A percentile compares a stretch with the other conserved stretches of the same genome.
These are phyloP conservation scores for Oedothorax gibbosus DNA, from an alignment of 1,140 invertebrate species.

Conservation along the genomic window DNA sequence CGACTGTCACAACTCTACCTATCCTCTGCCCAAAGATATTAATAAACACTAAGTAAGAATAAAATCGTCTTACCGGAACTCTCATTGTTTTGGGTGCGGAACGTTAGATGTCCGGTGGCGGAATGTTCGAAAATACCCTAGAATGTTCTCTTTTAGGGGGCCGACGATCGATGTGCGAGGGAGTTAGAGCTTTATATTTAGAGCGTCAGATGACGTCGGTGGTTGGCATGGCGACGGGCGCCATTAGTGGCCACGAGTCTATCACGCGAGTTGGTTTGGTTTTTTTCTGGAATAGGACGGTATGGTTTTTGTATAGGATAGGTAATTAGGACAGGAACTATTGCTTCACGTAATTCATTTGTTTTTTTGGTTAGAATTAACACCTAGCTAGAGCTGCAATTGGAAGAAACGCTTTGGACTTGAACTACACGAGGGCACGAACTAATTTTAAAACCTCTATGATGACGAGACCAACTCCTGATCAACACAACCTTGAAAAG, in stretches of 20 bases:
- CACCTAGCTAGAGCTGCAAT: too few species aligned
- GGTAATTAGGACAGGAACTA: not conserved
- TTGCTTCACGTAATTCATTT: not conserved
- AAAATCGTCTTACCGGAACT: conserved; percentile 24
- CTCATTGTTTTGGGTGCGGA: conserved; percentile 39
- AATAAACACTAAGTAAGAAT: not conserved
- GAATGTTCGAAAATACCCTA: conserved; percentile 49
- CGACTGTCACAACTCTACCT: too few species aligned
- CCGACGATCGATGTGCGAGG: conserved; percentile 42
- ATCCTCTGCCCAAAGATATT: too few species aligned
- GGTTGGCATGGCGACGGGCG: conserved; percentile 33
- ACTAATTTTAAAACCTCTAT: too few species aligned
- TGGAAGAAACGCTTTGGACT: too few species aligned
- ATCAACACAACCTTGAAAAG: too few species aligned
- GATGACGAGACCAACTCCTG: too few species aligned
- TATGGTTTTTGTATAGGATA: too few species aligned
- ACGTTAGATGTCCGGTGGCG: conserved; percentile 9
- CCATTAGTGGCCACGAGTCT: not conserved
- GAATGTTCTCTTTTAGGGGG: conserved; percentile 49
- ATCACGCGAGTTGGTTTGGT: too few species aligned
- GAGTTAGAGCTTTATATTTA: conserved; percentile 44
- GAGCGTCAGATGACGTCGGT: conserved; percentile 47
- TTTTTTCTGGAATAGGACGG: too few species aligned
- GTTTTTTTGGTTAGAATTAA: not conserved
- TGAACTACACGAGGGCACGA: too few species aligned